phyloP scores from a whole-genome alignment of 2,797 vertebrate genomes.

The Propithecus deckenii region DNA sequence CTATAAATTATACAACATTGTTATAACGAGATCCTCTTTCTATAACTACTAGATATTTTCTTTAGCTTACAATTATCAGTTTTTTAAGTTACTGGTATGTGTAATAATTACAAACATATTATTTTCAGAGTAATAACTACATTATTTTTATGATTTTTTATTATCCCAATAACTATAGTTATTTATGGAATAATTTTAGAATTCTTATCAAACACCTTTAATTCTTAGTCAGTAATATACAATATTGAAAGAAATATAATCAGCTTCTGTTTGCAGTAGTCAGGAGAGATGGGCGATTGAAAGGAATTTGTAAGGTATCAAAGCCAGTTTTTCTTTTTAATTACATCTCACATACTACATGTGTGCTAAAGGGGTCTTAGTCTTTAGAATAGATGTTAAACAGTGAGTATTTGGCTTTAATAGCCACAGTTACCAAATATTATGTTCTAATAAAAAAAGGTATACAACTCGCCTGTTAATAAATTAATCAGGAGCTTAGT shows the following conservation, averaged over 20 bases:
- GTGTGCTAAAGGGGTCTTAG: background rate
- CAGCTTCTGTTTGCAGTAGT: conserved; percentile 27
- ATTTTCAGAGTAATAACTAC: background rate
- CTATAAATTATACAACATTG: background rate
- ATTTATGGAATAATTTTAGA: conserved; percentile 30
- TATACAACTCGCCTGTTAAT: background rate
- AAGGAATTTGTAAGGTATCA: conserved; percentile 48
- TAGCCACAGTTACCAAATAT: background rate
- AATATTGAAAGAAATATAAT: conserved; percentile 40
- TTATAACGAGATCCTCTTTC: background rate
- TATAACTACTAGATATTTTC: background rate
- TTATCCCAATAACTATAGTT: background rate
- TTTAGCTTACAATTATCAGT: background rate
- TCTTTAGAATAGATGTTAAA: conserved; percentile 39
- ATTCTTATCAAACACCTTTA: conserved; percentile 19
- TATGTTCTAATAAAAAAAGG: conserved; percentile 41
- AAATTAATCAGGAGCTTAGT: background rate
- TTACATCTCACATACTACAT: background rate
- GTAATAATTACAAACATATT: conserved; percentile 38
- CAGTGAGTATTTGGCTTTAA: conserved; percentile 16
- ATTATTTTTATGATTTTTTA: conserved; percentile 21
- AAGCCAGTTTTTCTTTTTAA: conserved; percentile 31
- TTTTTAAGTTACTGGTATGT: conserved; percentile 25
- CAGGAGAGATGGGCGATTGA: conserved; percentile 13
- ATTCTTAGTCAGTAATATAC: conserved; percentile 21